Base-by-base conservation (phyloP, 37 sponge, comb jelly and placozoan species). In the Hormiphora californensis region DNA sequence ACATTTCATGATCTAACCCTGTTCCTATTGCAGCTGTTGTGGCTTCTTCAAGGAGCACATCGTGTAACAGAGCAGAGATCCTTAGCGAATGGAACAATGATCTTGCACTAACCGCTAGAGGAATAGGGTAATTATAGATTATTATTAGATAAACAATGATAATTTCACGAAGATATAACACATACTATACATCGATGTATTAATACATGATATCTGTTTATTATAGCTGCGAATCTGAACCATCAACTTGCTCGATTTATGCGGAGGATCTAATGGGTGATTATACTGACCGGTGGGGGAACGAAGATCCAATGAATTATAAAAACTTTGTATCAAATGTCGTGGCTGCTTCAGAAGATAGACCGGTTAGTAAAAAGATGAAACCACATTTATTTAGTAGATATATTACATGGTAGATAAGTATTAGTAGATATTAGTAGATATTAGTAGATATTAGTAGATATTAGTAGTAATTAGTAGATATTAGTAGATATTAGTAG, bases 21-120 rank as follows among this genome's bases (percentile, higher is more conserved):
- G n/a, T n/a, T n/a, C n/a, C n/a, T n/a, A n/a, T n/a, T 73, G 40
- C 81, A 73, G 81, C 40, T 1, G 25, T 40, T 40, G 81, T 73
- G 5, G 81, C 81, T 17, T 41, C 43, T 25, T n/a, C 12, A 28
- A 57, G 23, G 8, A 41, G 43, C 21, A 27, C 34, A 32, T 21
- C 44, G 7, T 73, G 81, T 46, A 9, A 22, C 12, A 73, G 46
- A 40, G 41, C 43, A 11, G 21, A 9, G 27, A 41, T 73, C 21
- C 28, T 40, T 1, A 73, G 43, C 46, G 81, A 37, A 40, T 73
- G 28, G 35, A 73, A 73, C 38, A 73, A 73, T 33, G 8, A 15
- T 0, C 81, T 73, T 1, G 81, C 30, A 1, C 28, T n/a, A 4
- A 4, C 35, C 9, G 41, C 81, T 1, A 73, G 40, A 1, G 5